Conservation (phyloP, 2,888 invertebrate species). For the Troides oblongomaculatus region DNA sequence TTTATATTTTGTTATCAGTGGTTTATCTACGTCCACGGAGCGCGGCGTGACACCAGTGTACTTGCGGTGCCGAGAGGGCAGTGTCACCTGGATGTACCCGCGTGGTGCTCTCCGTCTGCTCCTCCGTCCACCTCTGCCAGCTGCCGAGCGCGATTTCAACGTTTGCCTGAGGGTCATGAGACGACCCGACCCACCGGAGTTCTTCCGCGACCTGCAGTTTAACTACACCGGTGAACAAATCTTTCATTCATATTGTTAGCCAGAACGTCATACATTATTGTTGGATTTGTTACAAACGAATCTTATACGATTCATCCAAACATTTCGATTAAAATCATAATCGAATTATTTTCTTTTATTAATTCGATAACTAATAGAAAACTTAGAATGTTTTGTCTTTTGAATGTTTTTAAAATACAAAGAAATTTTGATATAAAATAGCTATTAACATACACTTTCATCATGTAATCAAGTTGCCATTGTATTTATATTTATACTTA, state of each 20-base stretch:
- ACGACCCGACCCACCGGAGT: slow-evolving; percentile 78
- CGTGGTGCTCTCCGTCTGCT: slow-evolving; percentile 85
- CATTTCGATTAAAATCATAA: no score
- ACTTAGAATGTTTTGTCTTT: no score
- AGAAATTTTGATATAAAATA: no score
- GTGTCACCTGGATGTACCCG: slow-evolving; percentile 84
- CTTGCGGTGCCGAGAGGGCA: slow-evolving; percentile 86
- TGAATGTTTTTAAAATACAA: no score
- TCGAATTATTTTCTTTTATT: no score
- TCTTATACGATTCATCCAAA: no score
- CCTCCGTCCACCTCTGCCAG: slow-evolving; percentile 81
- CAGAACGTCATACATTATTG: no score
- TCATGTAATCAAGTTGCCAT: no score
- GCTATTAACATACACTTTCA: no score
- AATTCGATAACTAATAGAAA: no score
- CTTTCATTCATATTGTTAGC: not conserved
- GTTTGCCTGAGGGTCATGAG: slow-evolving; percentile 83
- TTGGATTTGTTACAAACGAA: no score
- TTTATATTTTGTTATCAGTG: slow-evolving; percentile 60
- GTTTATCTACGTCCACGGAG: slow-evolving; percentile 70
- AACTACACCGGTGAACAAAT: slow-evolving; percentile 59
- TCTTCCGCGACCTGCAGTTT: slow-evolving; percentile 70
- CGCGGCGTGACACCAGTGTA: slow-evolving; percentile 88
- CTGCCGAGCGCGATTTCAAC: slow-evolving; percentile 82
- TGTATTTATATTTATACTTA: no score